phyloP scores from a whole-genome alignment of 2,797 vertebrate genomes.

The Eremophila alpestris region DNA sequence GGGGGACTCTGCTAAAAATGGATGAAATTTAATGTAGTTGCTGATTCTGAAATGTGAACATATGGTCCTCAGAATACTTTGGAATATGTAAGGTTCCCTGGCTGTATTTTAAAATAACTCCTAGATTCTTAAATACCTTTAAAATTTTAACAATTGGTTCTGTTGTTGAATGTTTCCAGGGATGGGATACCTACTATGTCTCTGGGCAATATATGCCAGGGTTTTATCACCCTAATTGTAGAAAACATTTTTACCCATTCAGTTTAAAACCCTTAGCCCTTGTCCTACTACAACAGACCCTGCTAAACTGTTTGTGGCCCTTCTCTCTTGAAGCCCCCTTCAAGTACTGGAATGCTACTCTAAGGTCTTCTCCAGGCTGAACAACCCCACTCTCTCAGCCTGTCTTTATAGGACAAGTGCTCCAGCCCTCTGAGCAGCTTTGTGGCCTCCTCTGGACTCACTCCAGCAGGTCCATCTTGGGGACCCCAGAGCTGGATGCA shows the following conservation, averaged over 20 bases:
- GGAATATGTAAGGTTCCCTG: not conserved
- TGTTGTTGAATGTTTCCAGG: not conserved
- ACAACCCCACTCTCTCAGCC: not conserved
- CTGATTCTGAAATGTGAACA: not conserved
- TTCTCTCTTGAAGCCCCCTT: not conserved
- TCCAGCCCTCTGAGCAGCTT: not conserved
- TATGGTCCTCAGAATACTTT: not conserved
- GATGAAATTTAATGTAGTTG: not conserved
- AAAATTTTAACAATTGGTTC: not conserved
- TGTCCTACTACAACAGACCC: not conserved
- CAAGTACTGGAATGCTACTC: not conserved
- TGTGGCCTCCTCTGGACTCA: not conserved
- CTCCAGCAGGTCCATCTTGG: not conserved
- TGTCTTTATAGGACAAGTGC: not conserved
- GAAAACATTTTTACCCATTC: not conserved
- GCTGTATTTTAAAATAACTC: not conserved
- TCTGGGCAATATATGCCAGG: not conserved
- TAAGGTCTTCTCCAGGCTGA: not conserved
- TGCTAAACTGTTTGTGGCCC: not conserved
- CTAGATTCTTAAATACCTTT: not conserved
- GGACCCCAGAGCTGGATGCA: not conserved
- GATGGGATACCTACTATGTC: not conserved
- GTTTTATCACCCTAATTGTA: not conserved
- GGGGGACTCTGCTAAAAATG: not conserved
- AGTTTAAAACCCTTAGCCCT: not conserved